Evolutionary conservation across 2,888 invertebrate species (phyloP).

Genomic region (Prosapia bicincta): DNA sequence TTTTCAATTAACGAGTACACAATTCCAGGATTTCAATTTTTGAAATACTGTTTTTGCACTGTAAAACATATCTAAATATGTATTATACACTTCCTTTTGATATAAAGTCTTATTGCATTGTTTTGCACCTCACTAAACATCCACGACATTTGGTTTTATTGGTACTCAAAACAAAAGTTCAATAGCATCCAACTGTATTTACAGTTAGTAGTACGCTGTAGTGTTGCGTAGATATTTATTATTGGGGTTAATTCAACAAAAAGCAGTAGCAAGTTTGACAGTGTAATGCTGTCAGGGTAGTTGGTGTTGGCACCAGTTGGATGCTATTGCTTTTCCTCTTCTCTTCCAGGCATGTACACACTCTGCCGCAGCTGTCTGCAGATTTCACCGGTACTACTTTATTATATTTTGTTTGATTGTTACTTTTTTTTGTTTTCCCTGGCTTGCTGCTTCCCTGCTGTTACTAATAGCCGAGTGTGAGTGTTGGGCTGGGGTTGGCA

Average conservation of each 20-base stretch:
- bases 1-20: too few species aligned
- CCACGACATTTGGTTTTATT: conserved; percentile 17
- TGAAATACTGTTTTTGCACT: too few species aligned
- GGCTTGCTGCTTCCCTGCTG: conserved; percentile 38
- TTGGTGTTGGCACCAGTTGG: not conserved
- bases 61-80: too few species aligned
- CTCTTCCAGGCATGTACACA: conserved; percentile 30
- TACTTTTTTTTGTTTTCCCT: conserved; percentile 38
- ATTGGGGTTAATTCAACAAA: not conserved
- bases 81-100: too few species aligned
- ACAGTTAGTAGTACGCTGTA: not conserved
- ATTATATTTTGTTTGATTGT: conserved; percentile 39
- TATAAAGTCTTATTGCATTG: too few species aligned
- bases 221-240: conserved; percentile 4
- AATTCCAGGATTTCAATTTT: too few species aligned
- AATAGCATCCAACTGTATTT: not conserved
- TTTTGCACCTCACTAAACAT: conserved; percentile 12
- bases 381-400: conserved; percentile 23
- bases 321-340: conserved; percentile 10
- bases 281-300: not conserved
- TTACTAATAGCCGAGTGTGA: conserved; percentile 34
- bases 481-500: conserved; percentile 24
- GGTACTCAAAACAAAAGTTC: not conserved
- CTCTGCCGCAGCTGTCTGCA: conserved; percentile 25
- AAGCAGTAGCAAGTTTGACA: not conserved